Percentiles rank a stretch among this genome's conserved stretches.
Evolutionary conservation across 1,140 invertebrate species (phyloP).

Genomic region (Tachypleus tridentatus): DNA sequence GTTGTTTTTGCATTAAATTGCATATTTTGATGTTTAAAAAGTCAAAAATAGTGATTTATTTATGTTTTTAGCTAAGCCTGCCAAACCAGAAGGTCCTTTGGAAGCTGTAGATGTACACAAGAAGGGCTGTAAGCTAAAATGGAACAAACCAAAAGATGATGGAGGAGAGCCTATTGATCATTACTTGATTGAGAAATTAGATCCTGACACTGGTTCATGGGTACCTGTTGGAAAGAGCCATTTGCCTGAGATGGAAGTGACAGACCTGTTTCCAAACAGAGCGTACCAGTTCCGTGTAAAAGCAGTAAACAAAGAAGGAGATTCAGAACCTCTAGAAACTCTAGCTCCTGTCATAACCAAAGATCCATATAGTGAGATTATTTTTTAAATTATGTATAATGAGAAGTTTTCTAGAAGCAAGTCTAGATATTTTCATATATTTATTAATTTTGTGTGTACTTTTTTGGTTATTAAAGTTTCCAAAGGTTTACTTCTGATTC

Average conservation of each 20-base stretch:
- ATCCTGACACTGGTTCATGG: slow-evolving; percentile 84
- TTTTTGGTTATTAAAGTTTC: not conserved
- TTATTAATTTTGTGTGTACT: not conserved
- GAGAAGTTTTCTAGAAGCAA: too few relatives aligned
- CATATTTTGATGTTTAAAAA: too few relatives aligned
- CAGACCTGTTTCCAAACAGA: slow-evolving; percentile 78
- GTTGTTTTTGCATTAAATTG: too few relatives aligned
- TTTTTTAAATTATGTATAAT: slow-evolving; percentile 2
- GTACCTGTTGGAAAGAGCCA: slow-evolving; percentile 74
- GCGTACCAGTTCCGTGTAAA: slow-evolving; percentile 98
- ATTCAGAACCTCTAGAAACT: slow-evolving; percentile 82
- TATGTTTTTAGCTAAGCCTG: slow-evolving; percentile 45
- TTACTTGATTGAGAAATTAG: slow-evolving; percentile 89
- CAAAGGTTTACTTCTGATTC: not conserved
- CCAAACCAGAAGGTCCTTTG: slow-evolving; percentile 79
- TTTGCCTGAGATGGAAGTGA: slow-evolving; percentile 78
- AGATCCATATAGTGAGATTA: slow-evolving; percentile 23
- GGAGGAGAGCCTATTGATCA: slow-evolving; percentile 52
- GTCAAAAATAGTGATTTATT: not conserved
- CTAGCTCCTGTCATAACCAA: slow-evolving; percentile 56
- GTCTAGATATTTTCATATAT: too few relatives aligned
- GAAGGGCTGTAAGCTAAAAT: slow-evolving; percentile 35
- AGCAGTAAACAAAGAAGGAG: slow-evolving; percentile 92
- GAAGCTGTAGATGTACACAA: slow-evolving; percentile 77
- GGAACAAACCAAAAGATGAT: slow-evolving; percentile 36